Percentiles rank a stretch among this genome's conserved stretches.
Conservation (phyloP, 64 coral and sea anemone genomes). For the Montipora cactus region DNA sequence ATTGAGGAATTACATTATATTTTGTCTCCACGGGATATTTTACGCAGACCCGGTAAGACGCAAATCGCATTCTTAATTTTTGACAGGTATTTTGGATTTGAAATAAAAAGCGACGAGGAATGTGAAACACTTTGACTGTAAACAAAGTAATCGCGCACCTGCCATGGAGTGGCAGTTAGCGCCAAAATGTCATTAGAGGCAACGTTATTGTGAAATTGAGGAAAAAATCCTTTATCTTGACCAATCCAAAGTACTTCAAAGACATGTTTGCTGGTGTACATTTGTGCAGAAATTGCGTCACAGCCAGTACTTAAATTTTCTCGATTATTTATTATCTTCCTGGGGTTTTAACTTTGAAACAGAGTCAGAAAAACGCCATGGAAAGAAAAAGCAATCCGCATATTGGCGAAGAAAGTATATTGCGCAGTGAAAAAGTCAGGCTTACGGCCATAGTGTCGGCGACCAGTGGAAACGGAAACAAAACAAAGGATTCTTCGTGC, state of each 20-base stretch:
- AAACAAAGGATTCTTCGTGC: neutral
- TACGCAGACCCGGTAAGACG: neutral
- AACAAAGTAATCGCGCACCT: constrained; percentile 25
- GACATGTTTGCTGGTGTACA: neutral
- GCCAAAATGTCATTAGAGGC: neutral
- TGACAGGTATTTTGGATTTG: constrained; percentile 22
- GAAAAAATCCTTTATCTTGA: neutral
- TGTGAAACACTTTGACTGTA: neutral
- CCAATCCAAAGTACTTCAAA: neutral
- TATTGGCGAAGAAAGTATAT: neutral
- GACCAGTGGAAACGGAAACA: neutral
- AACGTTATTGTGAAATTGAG: neutral
- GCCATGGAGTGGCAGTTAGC: neutral
- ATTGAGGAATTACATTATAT: neutral
- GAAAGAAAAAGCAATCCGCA: neutral
- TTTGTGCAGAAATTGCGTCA: neutral
- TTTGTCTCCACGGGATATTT: neutral
- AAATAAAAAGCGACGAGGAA: constrained; percentile 19
- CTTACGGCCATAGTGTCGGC: neutral
- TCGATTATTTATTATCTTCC: neutral
- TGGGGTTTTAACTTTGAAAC: too few relatives aligned
- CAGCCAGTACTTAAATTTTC: neutral
- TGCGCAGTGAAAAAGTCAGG: neutral
- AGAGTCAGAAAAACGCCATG: neutral
- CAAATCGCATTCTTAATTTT: constrained; percentile 7